Evolutionary conservation across 1,140 invertebrate genomes (phyloP).

Genomic region (Meloidogyne hapla): DNA sequence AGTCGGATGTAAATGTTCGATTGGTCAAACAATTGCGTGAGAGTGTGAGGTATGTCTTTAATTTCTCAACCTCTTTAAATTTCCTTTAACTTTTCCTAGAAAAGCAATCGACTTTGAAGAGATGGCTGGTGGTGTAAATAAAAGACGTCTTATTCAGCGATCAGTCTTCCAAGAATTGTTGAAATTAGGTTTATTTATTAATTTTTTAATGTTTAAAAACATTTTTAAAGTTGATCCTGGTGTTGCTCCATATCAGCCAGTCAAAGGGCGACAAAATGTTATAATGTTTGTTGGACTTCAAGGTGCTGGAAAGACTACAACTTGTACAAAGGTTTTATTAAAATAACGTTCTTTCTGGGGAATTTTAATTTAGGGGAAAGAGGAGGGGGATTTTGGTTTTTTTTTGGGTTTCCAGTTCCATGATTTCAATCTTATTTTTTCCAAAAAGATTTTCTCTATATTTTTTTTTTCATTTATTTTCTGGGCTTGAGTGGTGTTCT

Average conservation of each 20-base stretch:
- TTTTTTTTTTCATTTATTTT: not conserved
- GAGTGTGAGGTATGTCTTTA: conserved; percentile 13
- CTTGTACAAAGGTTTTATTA: conserved; percentile 82
- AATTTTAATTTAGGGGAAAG: not conserved
- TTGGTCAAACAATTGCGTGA: conserved; percentile 72
- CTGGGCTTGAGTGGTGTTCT: too few relatives aligned
- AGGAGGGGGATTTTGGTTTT: too few relatives aligned
- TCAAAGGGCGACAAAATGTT: conserved; percentile 90
- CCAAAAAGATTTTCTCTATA: not conserved
- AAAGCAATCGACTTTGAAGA: conserved; percentile 81
- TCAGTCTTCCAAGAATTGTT: conserved; percentile 98
- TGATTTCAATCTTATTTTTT: too few relatives aligned
- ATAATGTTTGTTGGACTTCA: conserved; percentile 99
- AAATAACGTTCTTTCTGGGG: not conserved
- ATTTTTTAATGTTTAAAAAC: not conserved
- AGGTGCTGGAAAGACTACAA: conserved; percentile 98
- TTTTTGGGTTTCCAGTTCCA: too few relatives aligned
- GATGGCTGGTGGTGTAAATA: conserved; percentile 98
- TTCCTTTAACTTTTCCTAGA: conserved; percentile 28
- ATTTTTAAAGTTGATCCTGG: conserved; percentile 82
- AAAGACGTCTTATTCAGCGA: conserved; percentile 95
- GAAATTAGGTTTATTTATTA: conserved; percentile 71
- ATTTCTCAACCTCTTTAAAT: too few relatives aligned
- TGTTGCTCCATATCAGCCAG: conserved; percentile 91
- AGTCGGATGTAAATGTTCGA: conserved; percentile 97